These are phyloP conservation scores for Cryptosula pallasiana DNA, from an alignment of 2,888 invertebrate genomes.

Conservation along the genomic window DNA sequence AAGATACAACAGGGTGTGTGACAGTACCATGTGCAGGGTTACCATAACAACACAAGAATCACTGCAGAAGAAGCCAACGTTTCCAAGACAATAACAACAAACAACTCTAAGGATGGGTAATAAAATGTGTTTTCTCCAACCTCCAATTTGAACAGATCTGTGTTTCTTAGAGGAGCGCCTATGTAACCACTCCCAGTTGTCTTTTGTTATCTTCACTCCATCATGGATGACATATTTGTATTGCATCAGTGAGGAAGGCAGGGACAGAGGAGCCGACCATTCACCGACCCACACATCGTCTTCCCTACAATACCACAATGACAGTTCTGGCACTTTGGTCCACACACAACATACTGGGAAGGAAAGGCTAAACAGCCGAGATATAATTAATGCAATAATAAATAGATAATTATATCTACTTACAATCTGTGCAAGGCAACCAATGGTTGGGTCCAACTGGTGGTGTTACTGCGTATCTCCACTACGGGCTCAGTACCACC, in stretches of 20 bases:
- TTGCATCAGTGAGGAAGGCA: neutral
- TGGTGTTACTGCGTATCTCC: neutral
- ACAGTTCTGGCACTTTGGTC: neutral
- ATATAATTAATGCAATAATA: no score
- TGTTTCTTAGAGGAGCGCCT: neutral
- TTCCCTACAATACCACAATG: neutral
- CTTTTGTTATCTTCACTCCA: neutral
- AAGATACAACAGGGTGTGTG: neutral
- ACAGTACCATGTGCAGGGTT: no score
- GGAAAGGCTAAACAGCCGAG: no score
- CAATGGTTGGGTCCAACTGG: neutral
- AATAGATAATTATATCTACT: neutral
- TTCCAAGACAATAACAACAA: no score
- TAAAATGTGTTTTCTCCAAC: neutral
- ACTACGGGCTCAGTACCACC: neutral
- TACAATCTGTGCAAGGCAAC: neutral
- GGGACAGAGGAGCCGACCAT: neutral
- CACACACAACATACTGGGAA: neutral
- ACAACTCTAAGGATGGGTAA: neutral
- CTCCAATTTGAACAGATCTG: neutral
- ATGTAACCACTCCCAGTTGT: conserved; percentile 13
- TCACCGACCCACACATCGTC: neutral
- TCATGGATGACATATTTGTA: neutral
- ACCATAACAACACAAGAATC: no score
- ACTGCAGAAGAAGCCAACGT: no score